Percentiles rank a stretch among this genome's conserved stretches.
Conservation (phyloP, 2,113 vertebrate species). For the Corythaeola cristata region DNA sequence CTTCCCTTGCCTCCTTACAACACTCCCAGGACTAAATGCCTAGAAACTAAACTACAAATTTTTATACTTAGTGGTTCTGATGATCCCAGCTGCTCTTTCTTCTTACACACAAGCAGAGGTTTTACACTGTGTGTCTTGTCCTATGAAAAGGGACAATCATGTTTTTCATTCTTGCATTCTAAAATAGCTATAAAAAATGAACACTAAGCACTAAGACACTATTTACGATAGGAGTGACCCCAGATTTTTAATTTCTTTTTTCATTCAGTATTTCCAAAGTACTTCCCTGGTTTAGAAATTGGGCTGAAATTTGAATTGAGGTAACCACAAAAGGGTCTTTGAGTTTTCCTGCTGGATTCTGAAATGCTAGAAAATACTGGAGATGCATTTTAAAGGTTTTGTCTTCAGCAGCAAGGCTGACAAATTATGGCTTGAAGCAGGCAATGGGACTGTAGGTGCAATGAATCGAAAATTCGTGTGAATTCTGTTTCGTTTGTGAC, state of each 20-base stretch:
- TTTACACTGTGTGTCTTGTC: background rate
- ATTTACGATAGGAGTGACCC: background rate
- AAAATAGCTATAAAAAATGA: background rate
- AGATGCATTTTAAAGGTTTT: background rate
- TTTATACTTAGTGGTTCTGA: background rate
- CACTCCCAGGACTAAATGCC: background rate
- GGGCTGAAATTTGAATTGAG: background rate
- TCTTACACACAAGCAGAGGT: background rate
- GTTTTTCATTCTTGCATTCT: background rate
- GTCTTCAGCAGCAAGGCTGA: background rate
- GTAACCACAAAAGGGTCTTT: background rate
- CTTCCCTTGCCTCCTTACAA: background rate
- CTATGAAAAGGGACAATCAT: background rate
- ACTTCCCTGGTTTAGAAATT: background rate
- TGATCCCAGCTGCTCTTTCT: background rate
- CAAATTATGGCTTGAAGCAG: fast-evolving
- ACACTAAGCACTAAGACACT: background rate
- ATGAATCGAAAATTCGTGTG: background rate
- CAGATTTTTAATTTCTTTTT: background rate
- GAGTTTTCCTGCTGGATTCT: background rate
- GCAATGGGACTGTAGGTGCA: background rate
- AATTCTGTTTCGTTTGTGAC: background rate
- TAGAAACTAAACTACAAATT: background rate
- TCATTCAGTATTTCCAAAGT: background rate
- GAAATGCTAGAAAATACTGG: background rate